Base-by-base conservation (phyloP, 1,140 invertebrate genomes). In the Rhyacophila brunnea region DNA sequence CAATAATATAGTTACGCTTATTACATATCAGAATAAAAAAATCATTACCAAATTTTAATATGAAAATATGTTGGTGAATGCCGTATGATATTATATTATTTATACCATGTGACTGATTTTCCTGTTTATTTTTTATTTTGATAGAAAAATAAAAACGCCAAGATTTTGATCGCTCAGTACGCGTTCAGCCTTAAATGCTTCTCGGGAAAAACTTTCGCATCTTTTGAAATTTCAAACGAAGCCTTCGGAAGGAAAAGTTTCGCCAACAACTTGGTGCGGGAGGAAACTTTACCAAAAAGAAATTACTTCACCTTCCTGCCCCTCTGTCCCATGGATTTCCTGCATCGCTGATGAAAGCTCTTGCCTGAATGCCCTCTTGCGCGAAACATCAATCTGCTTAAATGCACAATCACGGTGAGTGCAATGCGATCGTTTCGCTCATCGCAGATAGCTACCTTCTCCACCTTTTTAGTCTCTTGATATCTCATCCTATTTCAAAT, bases 371-470 rank as follows among this genome's bases (percentile, higher is more conserved):
- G 46, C 36, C 23, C 38, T 20, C 61, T 47, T 44, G 55, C 42
- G 35, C 52, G 44, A 64, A 60, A 54, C 58, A 64, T 64, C 62
- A 64, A 64, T 64, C 58, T 60, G 58, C 34, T 64, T 60, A 64
- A 64, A 64, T 64, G 62, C 58, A 60, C 62, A 64, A 64, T 64
- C 62, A 64, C 35, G 47, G 54, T 64, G 42, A 64, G 58, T 64
- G 62, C 62, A 64, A 59, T 35, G 43, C 53, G 62, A 64, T 64
- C 58, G 51, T 20, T 47, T 19, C 55, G 46, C 15, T 49, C 17
- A 43, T 49, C 15, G 51, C 36, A 36, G 4, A 20, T 23, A 19
- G 20, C 36, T n/a, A 40, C 15, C 15, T 40, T 15, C 15, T 40
- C 38, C 38, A 40, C 11, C 9, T 28, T 28, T 28, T 28, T 28